These are phyloP conservation scores for Anneissia japonica DNA, from an alignment of 35 echinoderm and acorn worm species.

Conservation along the genomic window DNA sequence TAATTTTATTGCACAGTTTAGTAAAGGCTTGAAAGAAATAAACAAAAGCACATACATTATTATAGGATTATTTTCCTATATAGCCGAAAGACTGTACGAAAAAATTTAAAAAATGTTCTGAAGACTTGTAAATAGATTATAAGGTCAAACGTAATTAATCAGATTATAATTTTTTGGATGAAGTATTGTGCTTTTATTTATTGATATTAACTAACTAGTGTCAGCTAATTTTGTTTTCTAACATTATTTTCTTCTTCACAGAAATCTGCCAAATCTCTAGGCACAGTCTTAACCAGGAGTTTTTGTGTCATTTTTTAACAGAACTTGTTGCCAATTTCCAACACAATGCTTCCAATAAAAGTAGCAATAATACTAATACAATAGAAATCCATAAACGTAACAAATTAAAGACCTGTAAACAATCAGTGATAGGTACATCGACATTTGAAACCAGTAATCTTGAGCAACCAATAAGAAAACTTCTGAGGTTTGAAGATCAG, in stretches of 20 bases:
- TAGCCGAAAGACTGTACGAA: too few species aligned
- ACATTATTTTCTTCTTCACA: background rate
- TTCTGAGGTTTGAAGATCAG: background rate
- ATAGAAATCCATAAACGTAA: background rate
- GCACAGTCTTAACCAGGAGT: background rate
- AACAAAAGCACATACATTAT: too few species aligned
- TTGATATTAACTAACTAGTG: background rate
- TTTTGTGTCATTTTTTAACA: background rate
- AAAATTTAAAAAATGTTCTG: too few species aligned
- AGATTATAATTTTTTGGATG: background rate
- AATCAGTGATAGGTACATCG: background rate
- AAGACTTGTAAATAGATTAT: too few species aligned
- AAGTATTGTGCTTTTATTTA: background rate
- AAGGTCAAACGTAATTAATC: too few species aligned
- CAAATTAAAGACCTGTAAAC: background rate
- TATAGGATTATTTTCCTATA: too few species aligned
- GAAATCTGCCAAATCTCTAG: background rate
- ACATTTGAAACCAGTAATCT: background rate
- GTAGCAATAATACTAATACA: background rate
- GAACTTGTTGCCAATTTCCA: background rate
- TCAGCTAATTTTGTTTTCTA: too few species aligned
- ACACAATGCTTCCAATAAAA: background rate
- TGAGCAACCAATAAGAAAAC: background rate
- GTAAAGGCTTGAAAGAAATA: too few species aligned
- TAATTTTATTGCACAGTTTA: too few species aligned